Evolutionary conservation across 2,888 invertebrate species (phyloP).

Genomic region (Rhimphoctona megacephalus): DNA sequence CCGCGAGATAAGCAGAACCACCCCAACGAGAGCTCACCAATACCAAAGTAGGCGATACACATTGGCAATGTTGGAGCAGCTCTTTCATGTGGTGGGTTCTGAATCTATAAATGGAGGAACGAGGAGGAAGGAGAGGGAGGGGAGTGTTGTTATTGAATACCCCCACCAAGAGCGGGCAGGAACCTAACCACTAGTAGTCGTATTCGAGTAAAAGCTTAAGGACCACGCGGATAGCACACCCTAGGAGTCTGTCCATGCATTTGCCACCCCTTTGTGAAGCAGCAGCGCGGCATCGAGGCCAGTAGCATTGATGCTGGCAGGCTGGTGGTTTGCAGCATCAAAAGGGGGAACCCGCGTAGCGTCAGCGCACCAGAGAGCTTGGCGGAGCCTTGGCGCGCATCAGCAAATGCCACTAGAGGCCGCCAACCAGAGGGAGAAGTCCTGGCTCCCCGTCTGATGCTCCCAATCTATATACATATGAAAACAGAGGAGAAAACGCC

Average conservation of each 20-base stretch:
- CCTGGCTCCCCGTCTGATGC: constrained; percentile 45
- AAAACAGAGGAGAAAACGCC: constrained; percentile 30
- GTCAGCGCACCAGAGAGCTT: constrained; percentile 50
- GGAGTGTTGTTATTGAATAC: constrained; percentile 26
- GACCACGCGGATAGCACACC: constrained; percentile 49
- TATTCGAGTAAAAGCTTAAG: constrained; percentile 46
- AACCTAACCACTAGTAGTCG: constrained; percentile 8
- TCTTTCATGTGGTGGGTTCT: constrained; percentile 46
- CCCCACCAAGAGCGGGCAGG: constrained; percentile 18
- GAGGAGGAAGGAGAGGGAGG: not conserved
- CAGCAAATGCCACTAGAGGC: constrained; percentile 44
- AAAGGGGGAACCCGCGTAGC: constrained; percentile 38
- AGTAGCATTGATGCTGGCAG: constrained; percentile 36
- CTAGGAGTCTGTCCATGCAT: constrained; percentile 39
- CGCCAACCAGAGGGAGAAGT: constrained; percentile 50
- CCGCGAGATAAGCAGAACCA: constrained; percentile 60
- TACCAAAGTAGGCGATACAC: constrained; percentile 36
- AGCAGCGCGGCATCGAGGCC: constrained; percentile 43
- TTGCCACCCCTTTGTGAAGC: constrained; percentile 28
- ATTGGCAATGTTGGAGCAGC: constrained; percentile 46
- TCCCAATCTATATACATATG: not conserved
- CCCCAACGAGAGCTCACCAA: constrained; percentile 42
- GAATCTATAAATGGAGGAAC: constrained; percentile 15
- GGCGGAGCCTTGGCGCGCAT: constrained; percentile 55
- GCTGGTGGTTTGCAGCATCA: constrained; percentile 41